A percentile compares a stretch with the other conserved stretches of the same genome.
Evolutionary conservation across 2,113 vertebrate genomes (phyloP).

Genomic region (Platysternon megacephalum): DNA sequence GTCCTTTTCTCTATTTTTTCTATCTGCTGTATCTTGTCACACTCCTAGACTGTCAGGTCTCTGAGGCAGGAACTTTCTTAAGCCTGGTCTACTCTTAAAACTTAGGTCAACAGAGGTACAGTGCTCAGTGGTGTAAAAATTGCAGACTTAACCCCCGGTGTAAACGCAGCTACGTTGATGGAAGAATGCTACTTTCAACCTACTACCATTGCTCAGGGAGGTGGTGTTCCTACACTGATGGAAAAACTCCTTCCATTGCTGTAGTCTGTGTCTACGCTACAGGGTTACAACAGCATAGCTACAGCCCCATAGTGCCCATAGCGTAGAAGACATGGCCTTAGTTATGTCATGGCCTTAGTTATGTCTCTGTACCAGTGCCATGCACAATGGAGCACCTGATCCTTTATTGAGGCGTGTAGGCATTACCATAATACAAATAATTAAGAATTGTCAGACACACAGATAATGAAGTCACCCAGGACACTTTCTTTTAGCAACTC

Average conservation of each 20-base stretch:
- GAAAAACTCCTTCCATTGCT: too few species aligned
- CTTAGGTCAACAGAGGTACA: too few species aligned
- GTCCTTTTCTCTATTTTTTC: neutral
- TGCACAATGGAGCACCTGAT: neutral
- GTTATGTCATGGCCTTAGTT: neutral
- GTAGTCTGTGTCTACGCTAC: too few species aligned
- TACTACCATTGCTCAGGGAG: too few species aligned
- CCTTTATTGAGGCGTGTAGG: neutral
- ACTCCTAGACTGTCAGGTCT: neutral
- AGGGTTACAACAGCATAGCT: too few species aligned
- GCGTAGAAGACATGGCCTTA: neutral
- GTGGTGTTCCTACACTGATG: too few species aligned
- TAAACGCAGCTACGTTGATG: too few species aligned
- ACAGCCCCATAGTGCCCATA: too few species aligned
- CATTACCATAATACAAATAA: neutral
- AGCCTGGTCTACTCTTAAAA: too few species aligned
- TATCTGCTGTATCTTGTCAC: constrained; percentile 2
- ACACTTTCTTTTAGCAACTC: neutral
- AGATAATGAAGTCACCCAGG: neutral
- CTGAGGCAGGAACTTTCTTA: neutral
- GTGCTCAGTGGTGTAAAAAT: too few species aligned
- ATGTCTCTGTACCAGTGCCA: neutral
- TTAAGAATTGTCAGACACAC: neutral
- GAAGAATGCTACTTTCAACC: too few species aligned
- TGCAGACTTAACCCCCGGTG: too few species aligned